Percentiles rank a stretch among this genome's conserved stretches.
phyloP scores from a whole-genome alignment of 2,888 invertebrate genomes.

The Drosophila eohydei region DNA sequence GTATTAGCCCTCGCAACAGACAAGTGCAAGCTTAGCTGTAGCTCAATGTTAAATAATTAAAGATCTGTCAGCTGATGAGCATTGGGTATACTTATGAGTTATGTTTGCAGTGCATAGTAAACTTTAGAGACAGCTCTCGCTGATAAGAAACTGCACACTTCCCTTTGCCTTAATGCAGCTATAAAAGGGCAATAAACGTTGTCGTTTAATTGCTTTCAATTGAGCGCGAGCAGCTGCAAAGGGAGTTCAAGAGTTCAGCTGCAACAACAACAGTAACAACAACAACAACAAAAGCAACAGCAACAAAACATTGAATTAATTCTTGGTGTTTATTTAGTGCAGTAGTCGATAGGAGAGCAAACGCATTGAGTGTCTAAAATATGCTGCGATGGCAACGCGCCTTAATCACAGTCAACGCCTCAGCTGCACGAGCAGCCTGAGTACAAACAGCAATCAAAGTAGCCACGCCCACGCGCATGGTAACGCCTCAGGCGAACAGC shows the following conservation, averaged over 20 bases:
- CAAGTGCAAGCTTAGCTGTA: no score
- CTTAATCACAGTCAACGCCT: constrained; percentile 51
- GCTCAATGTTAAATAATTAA: no score
- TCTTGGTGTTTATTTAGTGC: constrained; percentile 9
- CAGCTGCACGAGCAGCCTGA: constrained; percentile 52
- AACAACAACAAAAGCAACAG: constrained; percentile 12
- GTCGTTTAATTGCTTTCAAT: constrained; percentile 12
- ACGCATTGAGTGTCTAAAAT: constrained; percentile 28
- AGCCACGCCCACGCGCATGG: constrained; percentile 29
- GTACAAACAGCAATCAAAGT: constrained; percentile 27
- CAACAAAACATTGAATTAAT: constrained; percentile 17
- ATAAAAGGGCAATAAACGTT: constrained; percentile 40
- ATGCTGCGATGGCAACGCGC: constrained; percentile 47
- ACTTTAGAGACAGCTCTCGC: constrained; percentile 24
- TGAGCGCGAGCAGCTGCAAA: constrained; percentile 23
- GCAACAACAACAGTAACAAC: constrained; percentile 20
- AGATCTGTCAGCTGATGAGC: neutral
- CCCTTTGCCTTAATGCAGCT: constrained; percentile 11
- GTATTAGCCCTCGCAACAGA: no score
- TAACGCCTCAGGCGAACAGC: neutral
- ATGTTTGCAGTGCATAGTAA: no score
- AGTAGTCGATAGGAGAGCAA: constrained; percentile 46
- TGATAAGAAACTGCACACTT: neutral
- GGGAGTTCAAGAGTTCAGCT: constrained; percentile 57
- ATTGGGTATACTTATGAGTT: neutral